Evolutionary conservation across 2,888 invertebrate species (phyloP), one percentile per base, ranked within the genome.

Genomic region (Eristalinus sepulchralis): DNA sequence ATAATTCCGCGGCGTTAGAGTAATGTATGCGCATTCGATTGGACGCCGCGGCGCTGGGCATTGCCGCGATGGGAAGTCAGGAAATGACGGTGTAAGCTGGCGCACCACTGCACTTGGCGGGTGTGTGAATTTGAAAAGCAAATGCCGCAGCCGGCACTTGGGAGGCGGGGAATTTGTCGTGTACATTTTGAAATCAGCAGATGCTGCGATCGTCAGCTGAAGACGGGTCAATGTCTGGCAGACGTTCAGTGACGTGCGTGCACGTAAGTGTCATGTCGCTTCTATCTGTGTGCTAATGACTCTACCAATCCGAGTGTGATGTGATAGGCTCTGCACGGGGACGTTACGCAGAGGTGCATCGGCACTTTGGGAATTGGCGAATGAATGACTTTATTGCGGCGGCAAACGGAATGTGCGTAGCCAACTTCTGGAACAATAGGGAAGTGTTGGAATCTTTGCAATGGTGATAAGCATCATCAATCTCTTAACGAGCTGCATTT

Each of bases 11-110:
- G 2, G 60, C 68, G 62, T 66, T 73, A 57, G 39, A 63, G 86
- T 55, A 86, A 86, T 86, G 78, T 86, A 86, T 86, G 86, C 75
- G 86, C 86, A 86, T 86, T 79, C 39, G 71, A 72, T 81, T 80
- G 67, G 83, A 53, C 67, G 5, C n/a, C n/a, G 27, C 33, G 47
- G 27, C 33, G n/a, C 47, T 17, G 47, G 47, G n/a, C 64, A 59
- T 5, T n/a, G 59, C 8, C 68, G 57, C 22, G 76, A 77, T 77
- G 81, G 64, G 68, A 77, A 70, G 67, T 81, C 85, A 81, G 85
- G 85, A 85, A 85, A 81, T 85, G 64, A 57, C 33, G 55, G 6
- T 22, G 33, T n/a, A 13, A 31, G 8, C 20, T n/a, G n/a, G 53
- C 20, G 17, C 64, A 39, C 39, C n/a, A n/a, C n/a, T n/a, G n/a